Base-by-base conservation (phyloP, 2,888 invertebrate species). In the Noctuana brunneofusca region DNA sequence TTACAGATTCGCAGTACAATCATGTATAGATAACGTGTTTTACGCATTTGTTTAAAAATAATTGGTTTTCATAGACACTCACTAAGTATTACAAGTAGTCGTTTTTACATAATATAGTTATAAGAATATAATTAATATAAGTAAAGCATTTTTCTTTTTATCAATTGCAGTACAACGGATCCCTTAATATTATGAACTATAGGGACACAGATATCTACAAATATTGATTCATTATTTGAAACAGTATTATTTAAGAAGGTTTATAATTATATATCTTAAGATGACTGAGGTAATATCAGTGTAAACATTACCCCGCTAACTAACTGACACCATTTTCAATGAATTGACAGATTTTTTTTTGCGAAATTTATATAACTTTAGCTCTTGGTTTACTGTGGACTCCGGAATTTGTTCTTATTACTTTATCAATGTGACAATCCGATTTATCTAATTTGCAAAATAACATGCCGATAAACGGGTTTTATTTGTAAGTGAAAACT, bases 131-230 rank as follows among this genome's bases (percentile, higher is more conserved):
- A 84, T n/a, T 80, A 78, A 75, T 88, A 83, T 89, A 86, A 82
- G 89, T 90, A 90, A 91, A 91, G 91, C 91, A 90, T 90, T 90
- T n/a, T 89, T 86, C 78, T 87, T 83, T 82, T 87, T 84, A 85
- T 79, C 74, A 75, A 77, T 77, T 83, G 84, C 82, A 87, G 87
- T 89, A 90, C 87, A 89, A 85, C 84, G 84, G 85, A 88, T 84
- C 86, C 82, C 85, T 79, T 83, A 78, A 69, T 71, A 75, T 75
- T 76, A 72, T 68, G 71, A 67, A 69, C 69, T 74, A 77, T 72
- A 79, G 89, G 89, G 89, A 89, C 89, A 89, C 86, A 80, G 79
- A 78, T 84, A 81, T 80, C 83, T 87, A 87, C 82, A 83, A 82
- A 82, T 81, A 83, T 84, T 80, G 71, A 76, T 79, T 81, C 73